Conservation (phyloP, 2,888 invertebrate genomes). For the Neoaliturus tenellus region DNA sequence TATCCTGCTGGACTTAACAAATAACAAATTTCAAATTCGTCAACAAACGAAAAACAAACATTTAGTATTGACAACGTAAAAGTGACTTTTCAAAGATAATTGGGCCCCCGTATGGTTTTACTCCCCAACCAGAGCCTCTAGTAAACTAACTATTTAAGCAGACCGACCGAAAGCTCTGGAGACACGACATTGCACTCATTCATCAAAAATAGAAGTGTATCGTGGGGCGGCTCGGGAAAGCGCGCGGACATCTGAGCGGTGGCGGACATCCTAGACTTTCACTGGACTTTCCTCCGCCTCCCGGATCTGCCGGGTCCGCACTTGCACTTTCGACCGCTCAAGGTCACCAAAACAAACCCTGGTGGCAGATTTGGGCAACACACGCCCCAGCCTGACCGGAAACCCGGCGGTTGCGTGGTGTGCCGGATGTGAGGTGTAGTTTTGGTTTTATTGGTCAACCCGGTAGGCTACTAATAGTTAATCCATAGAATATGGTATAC, state of each 20-base stretch:
- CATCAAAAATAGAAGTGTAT: conserved; percentile 3
- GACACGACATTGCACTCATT: not conserved
- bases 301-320: conserved; percentile 22
- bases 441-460: no score
- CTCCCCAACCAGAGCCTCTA: not conserved
- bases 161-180: not conserved
- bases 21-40: no score
- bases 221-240: not conserved
- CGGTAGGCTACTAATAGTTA: no score
- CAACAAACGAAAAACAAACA: no score
- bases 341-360: conserved; percentile 30
- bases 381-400: not conserved
- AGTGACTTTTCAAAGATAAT: no score
- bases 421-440: no score
- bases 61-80: no score
- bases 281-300: conserved; percentile 17
- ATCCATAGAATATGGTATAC: no score
- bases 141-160: not conserved
- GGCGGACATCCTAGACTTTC: conserved; percentile 41
- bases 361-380: not conserved
- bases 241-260: not conserved
- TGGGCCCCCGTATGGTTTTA: no score
- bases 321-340: conserved; percentile 39
- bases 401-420: no score
- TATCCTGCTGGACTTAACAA: no score